Evolutionary conservation across 1,140 invertebrate species (phyloP).

Genomic region (Drosophila lacteicornis): DNA sequence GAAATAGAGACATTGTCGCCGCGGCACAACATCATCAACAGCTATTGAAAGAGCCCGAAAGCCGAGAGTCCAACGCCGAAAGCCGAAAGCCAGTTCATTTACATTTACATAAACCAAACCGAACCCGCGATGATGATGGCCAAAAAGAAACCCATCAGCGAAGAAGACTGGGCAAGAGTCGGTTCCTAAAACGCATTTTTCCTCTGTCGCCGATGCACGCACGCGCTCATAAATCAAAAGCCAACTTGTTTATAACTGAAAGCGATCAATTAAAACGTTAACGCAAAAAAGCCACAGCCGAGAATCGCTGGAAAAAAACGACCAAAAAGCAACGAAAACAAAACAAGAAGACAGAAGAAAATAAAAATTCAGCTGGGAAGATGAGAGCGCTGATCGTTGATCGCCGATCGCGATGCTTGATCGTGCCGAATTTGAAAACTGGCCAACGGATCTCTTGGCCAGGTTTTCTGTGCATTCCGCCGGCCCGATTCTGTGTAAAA

Average conservation of each 20-base stretch:
- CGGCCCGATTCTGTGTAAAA: slow-evolving; percentile 68
- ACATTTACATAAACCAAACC: slow-evolving; percentile 33
- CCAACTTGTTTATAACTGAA: slow-evolving; percentile 82
- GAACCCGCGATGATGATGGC: slow-evolving; percentile 34
- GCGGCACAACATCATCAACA: slow-evolving; percentile 77
- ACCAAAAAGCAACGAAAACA: slow-evolving; percentile 9
- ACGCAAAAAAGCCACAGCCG: slow-evolving; percentile 69
- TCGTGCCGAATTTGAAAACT: slow-evolving; percentile 77
- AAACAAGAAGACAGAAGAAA: slow-evolving; percentile 34
- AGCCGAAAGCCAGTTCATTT: slow-evolving; percentile 41
- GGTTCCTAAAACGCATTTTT: slow-evolving; percentile 74
- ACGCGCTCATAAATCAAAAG: slow-evolving; percentile 80
- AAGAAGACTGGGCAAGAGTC: slow-evolving; percentile 29
- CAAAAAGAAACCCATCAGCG: slow-evolving; percentile 49
- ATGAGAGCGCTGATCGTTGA: slow-evolving; percentile 64
- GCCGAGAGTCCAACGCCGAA: slow-evolving; percentile 20
- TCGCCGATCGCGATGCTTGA: slow-evolving; percentile 65
- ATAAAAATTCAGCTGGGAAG: slow-evolving; percentile 51
- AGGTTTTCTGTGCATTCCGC: slow-evolving; percentile 59
- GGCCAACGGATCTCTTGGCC: slow-evolving; percentile 43
- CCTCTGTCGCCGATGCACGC: slow-evolving; percentile 73
- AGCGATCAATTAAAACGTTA: slow-evolving; percentile 83
- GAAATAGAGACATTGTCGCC: slow-evolving; percentile 82
- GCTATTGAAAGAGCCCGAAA: slow-evolving; percentile 70
- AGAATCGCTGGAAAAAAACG: slow-evolving; percentile 14